A percentile compares a stretch with the other conserved stretches of the same genome.
phyloP scores from a whole-genome alignment of 2,888 invertebrate genomes.

The Hoplodrina blanda region DNA sequence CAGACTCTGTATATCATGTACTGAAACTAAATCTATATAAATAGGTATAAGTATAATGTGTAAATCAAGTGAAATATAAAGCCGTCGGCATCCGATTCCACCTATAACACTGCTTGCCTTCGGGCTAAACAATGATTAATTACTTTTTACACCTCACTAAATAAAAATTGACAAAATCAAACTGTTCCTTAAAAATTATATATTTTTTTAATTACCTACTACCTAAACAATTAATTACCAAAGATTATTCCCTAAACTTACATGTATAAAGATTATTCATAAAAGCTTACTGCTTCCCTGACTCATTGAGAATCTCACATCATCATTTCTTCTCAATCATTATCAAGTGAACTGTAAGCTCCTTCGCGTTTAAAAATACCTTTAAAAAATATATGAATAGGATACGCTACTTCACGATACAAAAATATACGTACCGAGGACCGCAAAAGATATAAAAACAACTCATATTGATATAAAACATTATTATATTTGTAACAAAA shows the following conservation, averaged over 20 bases:
- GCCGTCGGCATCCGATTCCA: not conserved
- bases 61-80: conserved; percentile 24
- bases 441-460: conserved; percentile 62
- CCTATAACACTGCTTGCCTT: not conserved
- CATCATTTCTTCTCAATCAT: conserved; percentile 46
- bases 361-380: conserved; percentile 29
- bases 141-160: conserved; percentile 12
- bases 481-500: conserved; percentile 70
- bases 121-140: conserved; percentile 30
- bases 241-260: not conserved
- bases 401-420: conserved; percentile 58
- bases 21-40: too few relatives aligned
- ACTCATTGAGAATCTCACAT: conserved; percentile 41
- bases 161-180: conserved; percentile 3
- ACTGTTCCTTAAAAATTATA: not conserved
- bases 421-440: conserved; percentile 31
- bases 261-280: not conserved
- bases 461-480: conserved; percentile 60
- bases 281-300: conserved; percentile 19
- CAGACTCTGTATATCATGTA: too few relatives aligned
- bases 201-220: not conserved
- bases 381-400: conserved; percentile 55
- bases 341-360: conserved; percentile 37
- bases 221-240: not conserved
- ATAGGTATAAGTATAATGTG: not conserved